These are phyloP conservation scores for Charanyca ferruginea DNA, from an alignment of 2,888 invertebrate species.

Conservation along the genomic window DNA sequence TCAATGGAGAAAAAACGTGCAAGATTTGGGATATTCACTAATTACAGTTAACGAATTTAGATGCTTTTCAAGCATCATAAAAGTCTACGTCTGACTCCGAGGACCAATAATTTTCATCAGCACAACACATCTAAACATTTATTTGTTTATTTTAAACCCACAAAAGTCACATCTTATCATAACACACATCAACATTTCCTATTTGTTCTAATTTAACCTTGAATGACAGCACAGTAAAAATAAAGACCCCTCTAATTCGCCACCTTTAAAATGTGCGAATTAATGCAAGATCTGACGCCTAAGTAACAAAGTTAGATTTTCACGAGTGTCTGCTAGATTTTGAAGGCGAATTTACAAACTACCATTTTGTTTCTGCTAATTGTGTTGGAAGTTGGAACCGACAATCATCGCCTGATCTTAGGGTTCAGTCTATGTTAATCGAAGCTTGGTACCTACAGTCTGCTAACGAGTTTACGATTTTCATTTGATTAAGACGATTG, in stretches of 20 bases:
- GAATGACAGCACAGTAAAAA: conserved; percentile 31
- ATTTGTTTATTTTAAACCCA: too few relatives aligned
- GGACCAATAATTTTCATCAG: not conserved
- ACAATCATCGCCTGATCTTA: conserved; percentile 35
- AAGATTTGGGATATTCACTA: not conserved
- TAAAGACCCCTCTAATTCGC: conserved; percentile 36
- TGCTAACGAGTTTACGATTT: conserved; percentile 66
- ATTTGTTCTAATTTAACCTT: conserved; percentile 44
- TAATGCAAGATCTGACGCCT: conserved; percentile 51
- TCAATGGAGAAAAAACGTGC: not conserved
- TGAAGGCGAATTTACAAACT: conserved; percentile 34
- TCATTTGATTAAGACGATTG: conserved; percentile 68
- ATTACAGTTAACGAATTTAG: not conserved
- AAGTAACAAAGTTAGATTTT: conserved; percentile 44
- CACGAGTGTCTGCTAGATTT: conserved; percentile 52
- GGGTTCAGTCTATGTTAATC: conserved; percentile 51
- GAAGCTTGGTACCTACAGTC: conserved; percentile 22
- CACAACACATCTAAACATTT: too few relatives aligned
- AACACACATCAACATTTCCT: not conserved
- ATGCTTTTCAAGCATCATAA: not conserved
- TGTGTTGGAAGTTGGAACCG: conserved; percentile 30
- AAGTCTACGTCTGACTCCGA: too few relatives aligned
- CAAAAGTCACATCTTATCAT: not conserved
- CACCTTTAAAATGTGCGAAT: conserved; percentile 31
- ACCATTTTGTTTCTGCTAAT: conserved; percentile 41